Conservation (phyloP, 2,888 invertebrate species). For the Drosophila mulleri region DNA sequence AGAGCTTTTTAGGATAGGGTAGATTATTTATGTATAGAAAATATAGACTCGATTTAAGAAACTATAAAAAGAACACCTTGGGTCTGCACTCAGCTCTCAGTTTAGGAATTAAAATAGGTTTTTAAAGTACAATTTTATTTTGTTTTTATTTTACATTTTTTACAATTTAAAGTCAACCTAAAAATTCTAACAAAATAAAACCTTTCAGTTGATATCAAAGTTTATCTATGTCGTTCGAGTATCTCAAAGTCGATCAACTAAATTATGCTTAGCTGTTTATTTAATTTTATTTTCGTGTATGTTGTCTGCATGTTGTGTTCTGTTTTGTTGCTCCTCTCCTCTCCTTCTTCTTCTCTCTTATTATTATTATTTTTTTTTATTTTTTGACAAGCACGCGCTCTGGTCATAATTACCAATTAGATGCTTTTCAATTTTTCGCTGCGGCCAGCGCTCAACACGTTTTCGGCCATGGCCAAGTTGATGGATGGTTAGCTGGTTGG, state of each 20-base stretch:
- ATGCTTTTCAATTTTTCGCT: conserved; percentile 75
- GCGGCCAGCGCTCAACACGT: conserved; percentile 65
- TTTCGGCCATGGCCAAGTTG: conserved; percentile 57
- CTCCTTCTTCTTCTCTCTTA: background rate
- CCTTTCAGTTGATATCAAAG: background rate
- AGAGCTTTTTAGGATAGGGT: no score
- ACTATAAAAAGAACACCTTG: no score
- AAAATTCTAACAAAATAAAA: background rate
- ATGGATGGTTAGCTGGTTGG: conserved; percentile 54
- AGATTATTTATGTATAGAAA: no score
- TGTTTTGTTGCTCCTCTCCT: conserved; percentile 27
- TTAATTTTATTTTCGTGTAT: conserved; percentile 29
- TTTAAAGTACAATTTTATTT: no score
- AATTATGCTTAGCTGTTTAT: conserved; percentile 24
- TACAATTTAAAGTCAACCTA: no score
- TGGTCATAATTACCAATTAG: conserved; percentile 78
- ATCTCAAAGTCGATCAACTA: conserved; percentile 18
- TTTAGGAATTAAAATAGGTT: no score
- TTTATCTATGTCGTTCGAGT: conserved; percentile 7
- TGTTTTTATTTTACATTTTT: no score
- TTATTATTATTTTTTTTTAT: conserved; percentile 35
- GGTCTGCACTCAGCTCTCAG: no score
- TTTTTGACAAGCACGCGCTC: conserved; percentile 73
- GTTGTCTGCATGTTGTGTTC: conserved; percentile 47
- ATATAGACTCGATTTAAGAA: no score